These are phyloP conservation scores for Flabesymbios commensalis DNA, from an alignment of 2,888 invertebrate species.

Conservation along the genomic window DNA sequence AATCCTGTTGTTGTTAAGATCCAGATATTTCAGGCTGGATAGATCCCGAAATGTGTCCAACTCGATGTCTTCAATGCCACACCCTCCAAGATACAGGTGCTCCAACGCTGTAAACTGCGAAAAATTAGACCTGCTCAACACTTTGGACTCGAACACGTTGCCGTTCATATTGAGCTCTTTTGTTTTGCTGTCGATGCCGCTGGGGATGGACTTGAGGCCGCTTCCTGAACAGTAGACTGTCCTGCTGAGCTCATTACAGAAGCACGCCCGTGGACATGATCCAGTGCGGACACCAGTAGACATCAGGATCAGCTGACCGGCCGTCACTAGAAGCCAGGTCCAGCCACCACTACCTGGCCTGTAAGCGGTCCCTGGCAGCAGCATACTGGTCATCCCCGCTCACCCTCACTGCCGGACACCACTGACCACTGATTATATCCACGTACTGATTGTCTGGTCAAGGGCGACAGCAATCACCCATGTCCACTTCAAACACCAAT, in stretches of 20 bases:
- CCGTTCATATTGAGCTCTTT: slow-evolving; percentile 54
- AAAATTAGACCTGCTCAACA: slow-evolving; percentile 50
- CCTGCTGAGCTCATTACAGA: slow-evolving; percentile 52
- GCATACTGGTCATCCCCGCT: too few relatives aligned
- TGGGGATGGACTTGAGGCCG: slow-evolving; percentile 49
- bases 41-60: slow-evolving; percentile 56
- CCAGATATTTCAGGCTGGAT: slow-evolving; percentile 52
- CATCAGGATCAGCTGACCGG: too few relatives aligned
- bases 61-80: slow-evolving; percentile 52
- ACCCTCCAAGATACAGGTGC: slow-evolving; percentile 55
- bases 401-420: too few relatives aligned
- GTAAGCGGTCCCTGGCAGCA: too few relatives aligned
- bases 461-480: too few relatives aligned
- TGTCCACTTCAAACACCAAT: too few relatives aligned
- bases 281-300: too few relatives aligned
- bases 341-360: too few relatives aligned
- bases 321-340: too few relatives aligned
- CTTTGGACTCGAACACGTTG: slow-evolving; percentile 49
- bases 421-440: too few relatives aligned
- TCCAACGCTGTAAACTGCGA: slow-evolving; percentile 47
- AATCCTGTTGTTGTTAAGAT: slow-evolving; percentile 56
- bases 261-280: slow-evolving; percentile 56
- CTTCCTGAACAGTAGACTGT: slow-evolving; percentile 56
- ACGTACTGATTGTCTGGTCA: too few relatives aligned
- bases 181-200: slow-evolving; percentile 50